A percentile compares a stretch with the other conserved stretches of the same genome.
phyloP scores from a whole-genome alignment of 2,113 vertebrate genomes.

The Xerus inauris region DNA sequence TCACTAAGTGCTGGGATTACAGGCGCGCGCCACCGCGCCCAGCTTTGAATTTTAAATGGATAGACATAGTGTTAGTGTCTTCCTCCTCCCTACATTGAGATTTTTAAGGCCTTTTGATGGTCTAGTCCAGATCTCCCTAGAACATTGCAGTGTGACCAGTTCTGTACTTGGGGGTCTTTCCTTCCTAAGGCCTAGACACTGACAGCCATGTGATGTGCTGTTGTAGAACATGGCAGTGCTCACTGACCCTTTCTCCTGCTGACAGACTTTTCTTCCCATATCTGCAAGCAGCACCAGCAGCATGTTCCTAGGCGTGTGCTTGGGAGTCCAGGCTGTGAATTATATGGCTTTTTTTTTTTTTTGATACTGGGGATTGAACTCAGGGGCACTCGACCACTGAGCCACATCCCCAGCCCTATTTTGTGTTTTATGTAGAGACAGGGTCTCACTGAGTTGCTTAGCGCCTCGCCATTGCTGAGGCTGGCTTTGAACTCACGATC shows the following conservation, averaged over 20 bases:
- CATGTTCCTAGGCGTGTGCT: accelerated
- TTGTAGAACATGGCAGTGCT: accelerated
- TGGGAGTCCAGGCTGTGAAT: too few relatives aligned
- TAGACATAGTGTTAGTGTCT: neutral
- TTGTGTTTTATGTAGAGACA: too few relatives aligned
- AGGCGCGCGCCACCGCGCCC: too few relatives aligned
- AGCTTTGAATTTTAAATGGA: neutral
- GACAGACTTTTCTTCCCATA: accelerated
- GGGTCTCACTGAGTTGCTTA: too few relatives aligned
- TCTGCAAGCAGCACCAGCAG: accelerated
- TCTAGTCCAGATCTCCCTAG: accelerated
- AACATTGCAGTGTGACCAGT: accelerated
- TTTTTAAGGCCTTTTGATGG: accelerated
- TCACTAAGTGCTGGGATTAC: too few relatives aligned
- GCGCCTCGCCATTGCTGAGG: too few relatives aligned
- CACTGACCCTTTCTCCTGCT: neutral
- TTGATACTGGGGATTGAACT: too few relatives aligned
- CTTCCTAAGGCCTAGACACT: accelerated
- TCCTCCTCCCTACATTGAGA: accelerated
- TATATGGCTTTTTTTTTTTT: too few relatives aligned
- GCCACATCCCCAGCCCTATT: too few relatives aligned
- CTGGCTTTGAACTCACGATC: too few relatives aligned
- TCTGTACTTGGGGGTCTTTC: neutral
- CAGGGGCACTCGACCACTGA: too few relatives aligned
- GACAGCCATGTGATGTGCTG: accelerated